These are phyloP conservation scores for Tiliacea aurago DNA, from an alignment of 2,888 invertebrate species.

Conservation along the genomic window DNA sequence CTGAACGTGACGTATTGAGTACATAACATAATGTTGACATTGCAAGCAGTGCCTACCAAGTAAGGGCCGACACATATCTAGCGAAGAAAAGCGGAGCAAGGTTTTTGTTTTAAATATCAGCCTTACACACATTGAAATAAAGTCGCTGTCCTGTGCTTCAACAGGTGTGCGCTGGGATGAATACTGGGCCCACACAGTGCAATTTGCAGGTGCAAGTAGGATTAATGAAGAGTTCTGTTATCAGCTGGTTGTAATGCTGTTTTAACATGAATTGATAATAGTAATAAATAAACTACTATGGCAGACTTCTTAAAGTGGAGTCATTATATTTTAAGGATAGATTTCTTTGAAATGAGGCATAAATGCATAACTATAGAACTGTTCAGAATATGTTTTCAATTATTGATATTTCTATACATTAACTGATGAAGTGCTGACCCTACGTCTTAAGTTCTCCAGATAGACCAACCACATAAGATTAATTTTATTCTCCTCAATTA, in stretches of 20 bases:
- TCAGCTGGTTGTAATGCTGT: neutral
- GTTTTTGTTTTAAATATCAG: neutral
- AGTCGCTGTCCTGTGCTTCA: neutral
- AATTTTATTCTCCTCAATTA: neutral
- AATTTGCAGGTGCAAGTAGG: slow-evolving; percentile 5
- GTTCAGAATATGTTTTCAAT: neutral
- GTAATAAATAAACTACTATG: neutral
- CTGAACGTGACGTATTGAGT: neutral
- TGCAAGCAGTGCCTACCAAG: neutral
- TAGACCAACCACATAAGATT: neutral
- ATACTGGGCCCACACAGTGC: neutral
- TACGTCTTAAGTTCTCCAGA: neutral
- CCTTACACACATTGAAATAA: neutral
- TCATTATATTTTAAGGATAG: neutral
- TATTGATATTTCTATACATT: neutral
- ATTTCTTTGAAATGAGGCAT: neutral
- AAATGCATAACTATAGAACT: neutral
- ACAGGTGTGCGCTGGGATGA: neutral
- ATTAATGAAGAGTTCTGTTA: slow-evolving; percentile 11
- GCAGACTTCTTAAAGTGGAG: neutral
- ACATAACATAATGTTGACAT: neutral
- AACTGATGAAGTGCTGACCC: too few relatives aligned
- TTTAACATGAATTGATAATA: slow-evolving; percentile 9
- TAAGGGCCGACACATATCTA: neutral
- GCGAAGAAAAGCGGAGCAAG: neutral